Conservation (phyloP, 2,888 invertebrate genomes). For the Acholoe squamosa region DNA sequence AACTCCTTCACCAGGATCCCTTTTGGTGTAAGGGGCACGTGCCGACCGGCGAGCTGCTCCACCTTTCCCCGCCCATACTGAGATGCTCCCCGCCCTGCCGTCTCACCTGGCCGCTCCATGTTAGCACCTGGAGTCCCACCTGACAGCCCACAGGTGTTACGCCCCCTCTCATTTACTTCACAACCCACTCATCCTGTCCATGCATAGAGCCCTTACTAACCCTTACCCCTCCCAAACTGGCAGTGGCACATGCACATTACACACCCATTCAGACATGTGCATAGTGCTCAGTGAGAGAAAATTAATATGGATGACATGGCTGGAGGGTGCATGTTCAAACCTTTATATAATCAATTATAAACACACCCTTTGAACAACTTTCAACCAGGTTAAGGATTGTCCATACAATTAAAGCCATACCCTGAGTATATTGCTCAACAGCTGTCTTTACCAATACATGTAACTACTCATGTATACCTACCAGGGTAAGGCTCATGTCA, state of each 20-base stretch:
- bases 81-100: background rate
- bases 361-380: too few relatives aligned
- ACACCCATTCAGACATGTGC: background rate
- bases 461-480: too few relatives aligned
- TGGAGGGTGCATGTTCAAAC: too few relatives aligned
- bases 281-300: too few relatives aligned
- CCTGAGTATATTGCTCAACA: too few relatives aligned
- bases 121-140: constrained; percentile 41
- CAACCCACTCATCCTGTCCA: background rate
- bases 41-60: background rate
- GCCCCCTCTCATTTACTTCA: background rate
- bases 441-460: too few relatives aligned
- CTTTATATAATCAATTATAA: too few relatives aligned
- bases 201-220: background rate
- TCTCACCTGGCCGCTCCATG: constrained; percentile 8
- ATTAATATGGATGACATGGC: too few relatives aligned
- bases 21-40: background rate
- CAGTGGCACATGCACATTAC: background rate
- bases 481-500: too few relatives aligned
- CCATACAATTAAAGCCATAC: too few relatives aligned
- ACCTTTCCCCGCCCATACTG: background rate
- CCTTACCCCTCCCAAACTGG: background rate
- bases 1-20: too few relatives aligned
- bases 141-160: constrained; percentile 44
- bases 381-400: too few relatives aligned